Base-by-base conservation (phyloP, 2,888 invertebrate species). In the Oxystoma pomonae region DNA sequence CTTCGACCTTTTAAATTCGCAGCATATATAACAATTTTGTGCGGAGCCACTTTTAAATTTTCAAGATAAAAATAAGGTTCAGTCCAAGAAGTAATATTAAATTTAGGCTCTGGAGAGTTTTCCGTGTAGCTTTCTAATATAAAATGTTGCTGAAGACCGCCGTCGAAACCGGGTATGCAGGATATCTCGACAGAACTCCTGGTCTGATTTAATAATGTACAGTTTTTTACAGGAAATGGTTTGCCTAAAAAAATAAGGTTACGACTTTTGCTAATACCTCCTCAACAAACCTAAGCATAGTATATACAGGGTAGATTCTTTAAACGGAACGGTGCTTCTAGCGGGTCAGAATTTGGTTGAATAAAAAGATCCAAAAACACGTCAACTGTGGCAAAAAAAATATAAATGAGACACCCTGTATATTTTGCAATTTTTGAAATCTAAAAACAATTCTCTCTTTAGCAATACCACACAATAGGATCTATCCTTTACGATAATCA, bases 131-230 rank as follows among this genome's bases (percentile, higher is more conserved):
- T 86, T 81, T 94, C 93, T 69, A 94, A 85, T 60, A 92, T 84
- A 83, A 94, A 94, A 78, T 86, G 85, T 83, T 94, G 94, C 65
- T 93, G 92, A 74, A 94, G 86, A 69, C 94, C 94, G 65, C 94
- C 94, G 82, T 94, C 94, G 82, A 93, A 94, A 71, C 92, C 92
- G 20, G 92, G 84, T 75, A 89, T 85, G 79, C 94, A 94, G 74
- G 87, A 87, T 70, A 94, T 90, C 65, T 80, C 80, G 71, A 91
- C 90, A 65, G 91, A 90, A 73, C 89, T 90, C 74, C 90, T 88
- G 16, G 94, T 94, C 78, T 91, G 91, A 81, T 94, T 94, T 79
- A 89, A 89, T 71, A 93, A 83, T 60, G 90, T 86, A 81, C 94
- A 94, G 82, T 94, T 94, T 67, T 89, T 87, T 58, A 94, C 92